Evolutionary conservation across 2,888 invertebrate species (phyloP).

Genomic region (Megastigmus dorsalis): DNA sequence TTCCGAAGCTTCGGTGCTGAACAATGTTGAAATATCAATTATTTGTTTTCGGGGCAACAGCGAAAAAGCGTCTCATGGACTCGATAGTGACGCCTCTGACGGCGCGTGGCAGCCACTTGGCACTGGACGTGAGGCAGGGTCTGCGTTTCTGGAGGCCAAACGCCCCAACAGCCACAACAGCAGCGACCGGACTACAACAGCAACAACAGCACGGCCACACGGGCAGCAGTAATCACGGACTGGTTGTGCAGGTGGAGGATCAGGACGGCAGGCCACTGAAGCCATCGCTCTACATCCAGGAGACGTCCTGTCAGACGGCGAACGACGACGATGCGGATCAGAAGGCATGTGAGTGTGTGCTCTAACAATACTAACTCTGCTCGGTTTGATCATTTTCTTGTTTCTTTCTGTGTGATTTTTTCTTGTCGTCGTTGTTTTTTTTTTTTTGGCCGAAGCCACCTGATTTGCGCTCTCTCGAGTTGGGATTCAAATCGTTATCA

Average conservation of each 20-base stretch:
- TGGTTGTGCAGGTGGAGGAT: constrained; percentile 79
- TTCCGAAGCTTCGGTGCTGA: too few relatives aligned
- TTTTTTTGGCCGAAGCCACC: neutral
- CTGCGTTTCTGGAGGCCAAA: constrained; percentile 68
- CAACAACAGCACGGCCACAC: constrained; percentile 52
- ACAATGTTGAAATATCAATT: too few relatives aligned
- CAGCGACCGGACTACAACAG: too few relatives aligned
- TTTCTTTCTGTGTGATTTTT: neutral
- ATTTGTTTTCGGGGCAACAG: too few relatives aligned
- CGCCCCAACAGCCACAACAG: constrained; percentile 63
- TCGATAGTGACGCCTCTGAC: constrained; percentile 68
- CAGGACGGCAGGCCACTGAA: constrained; percentile 77
- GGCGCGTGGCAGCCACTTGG: constrained; percentile 66
- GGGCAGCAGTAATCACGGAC: constrained; percentile 72
- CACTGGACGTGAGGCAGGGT: constrained; percentile 68
- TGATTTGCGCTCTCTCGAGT: neutral
- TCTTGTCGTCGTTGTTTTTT: neutral
- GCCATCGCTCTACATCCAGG: constrained; percentile 76
- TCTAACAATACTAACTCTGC: constrained; percentile 72
- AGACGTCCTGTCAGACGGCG: constrained; percentile 63
- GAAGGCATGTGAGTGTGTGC: constrained; percentile 75
- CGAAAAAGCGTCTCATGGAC: constrained; percentile 71
- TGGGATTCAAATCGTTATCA: too few relatives aligned
- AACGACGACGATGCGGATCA: constrained; percentile 65
- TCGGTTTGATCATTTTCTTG: constrained; percentile 54